Conservation (phyloP, 2,888 invertebrate species). For the Plebejus argus region DNA sequence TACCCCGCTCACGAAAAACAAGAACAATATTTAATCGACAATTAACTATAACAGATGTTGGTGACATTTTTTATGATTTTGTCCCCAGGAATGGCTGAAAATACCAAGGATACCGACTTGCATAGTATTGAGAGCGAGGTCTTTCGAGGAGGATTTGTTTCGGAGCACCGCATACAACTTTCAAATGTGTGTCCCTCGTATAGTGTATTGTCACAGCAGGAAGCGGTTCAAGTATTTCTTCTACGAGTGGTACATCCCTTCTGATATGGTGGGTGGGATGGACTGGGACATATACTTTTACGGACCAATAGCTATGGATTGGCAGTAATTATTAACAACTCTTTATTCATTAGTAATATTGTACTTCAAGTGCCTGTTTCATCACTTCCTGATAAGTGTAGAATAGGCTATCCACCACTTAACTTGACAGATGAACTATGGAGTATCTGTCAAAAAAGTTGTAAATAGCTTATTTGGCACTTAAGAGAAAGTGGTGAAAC, state of each 20-base stretch:
- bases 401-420: too few species aligned
- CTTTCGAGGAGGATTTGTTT: constrained; percentile 50
- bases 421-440: too few species aligned
- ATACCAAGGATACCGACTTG: constrained; percentile 60
- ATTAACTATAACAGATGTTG: too few species aligned
- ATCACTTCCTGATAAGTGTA: too few species aligned
- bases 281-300: constrained; percentile 57
- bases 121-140: constrained; percentile 51
- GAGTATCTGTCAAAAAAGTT: too few species aligned
- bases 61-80: not conserved
- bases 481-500: too few species aligned
- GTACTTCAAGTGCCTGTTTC: too few species aligned
- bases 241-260: constrained; percentile 60
- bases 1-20: too few species aligned
- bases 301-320: constrained; percentile 48
- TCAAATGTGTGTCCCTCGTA: constrained; percentile 61
- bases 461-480: too few species aligned
- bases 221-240: constrained; percentile 52
- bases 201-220: constrained; percentile 52
- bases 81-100: constrained; percentile 58
- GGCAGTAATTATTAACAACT: constrained; percentile 44
- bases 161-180: constrained; percentile 55
- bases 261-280: constrained; percentile 48
- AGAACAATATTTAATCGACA: too few species aligned
- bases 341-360: not conserved